Evolutionary conservation across 2,113 vertebrate species (phyloP).

Genomic region (Sporophila hypoxantha): DNA sequence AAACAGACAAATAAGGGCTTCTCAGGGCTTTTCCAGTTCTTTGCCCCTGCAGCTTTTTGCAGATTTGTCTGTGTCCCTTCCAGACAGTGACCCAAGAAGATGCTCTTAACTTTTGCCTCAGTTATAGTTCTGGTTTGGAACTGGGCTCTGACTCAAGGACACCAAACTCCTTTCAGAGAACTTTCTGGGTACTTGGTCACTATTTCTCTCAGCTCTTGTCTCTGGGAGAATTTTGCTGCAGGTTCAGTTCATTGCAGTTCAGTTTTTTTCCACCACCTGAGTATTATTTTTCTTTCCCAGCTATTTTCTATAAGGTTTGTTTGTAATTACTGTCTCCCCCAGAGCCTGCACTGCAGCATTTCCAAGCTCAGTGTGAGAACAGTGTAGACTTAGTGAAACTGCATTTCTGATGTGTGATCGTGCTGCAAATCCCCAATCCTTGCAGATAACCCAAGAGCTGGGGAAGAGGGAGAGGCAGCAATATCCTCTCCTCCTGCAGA

Average conservation of each 20-base stretch:
- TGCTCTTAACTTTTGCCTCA: not conserved
- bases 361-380: not conserved
- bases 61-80: not conserved
- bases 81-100: not conserved
- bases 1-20: not conserved
- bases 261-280: not conserved
- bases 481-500: not conserved
- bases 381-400: not conserved
- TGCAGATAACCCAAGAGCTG: not conserved
- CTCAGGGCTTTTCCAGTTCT: not conserved
- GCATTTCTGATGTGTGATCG: not conserved
- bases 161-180: not conserved
- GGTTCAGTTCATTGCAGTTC: not conserved
- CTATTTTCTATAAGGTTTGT: not conserved
- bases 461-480: not conserved
- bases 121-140: not conserved
- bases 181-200: not conserved
- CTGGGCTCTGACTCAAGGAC: not conserved
- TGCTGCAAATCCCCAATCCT: conserved; percentile 1
- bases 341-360: conserved; percentile 51
- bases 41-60: not conserved
- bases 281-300: not conserved
- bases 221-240: not conserved
- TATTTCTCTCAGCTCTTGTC: not conserved
- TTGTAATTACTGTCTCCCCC: not conserved